A percentile compares a stretch with the other conserved stretches of the same genome.
These are phyloP conservation scores for Spicauda simplicius DNA, from an alignment of 2,888 invertebrate species.

Conservation along the genomic window DNA sequence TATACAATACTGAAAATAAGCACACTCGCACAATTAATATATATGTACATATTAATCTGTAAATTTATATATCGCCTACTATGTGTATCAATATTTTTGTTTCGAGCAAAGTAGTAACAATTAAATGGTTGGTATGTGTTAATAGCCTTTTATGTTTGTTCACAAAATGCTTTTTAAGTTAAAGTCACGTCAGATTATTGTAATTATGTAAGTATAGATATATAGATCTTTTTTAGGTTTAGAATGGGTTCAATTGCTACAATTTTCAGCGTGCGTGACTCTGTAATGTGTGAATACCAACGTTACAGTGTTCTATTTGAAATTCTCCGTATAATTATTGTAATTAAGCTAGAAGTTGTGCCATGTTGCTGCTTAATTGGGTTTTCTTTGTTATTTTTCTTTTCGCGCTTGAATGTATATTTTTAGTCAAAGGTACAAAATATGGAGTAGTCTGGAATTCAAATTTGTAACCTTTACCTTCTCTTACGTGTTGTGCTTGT, in stretches of 20 bases:
- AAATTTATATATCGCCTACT: background rate
- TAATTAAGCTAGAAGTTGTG: no score
- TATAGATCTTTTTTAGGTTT: background rate
- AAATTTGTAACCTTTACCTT: constrained; percentile 22
- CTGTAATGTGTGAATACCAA: background rate
- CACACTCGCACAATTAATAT: no score
- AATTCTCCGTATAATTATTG: no score
- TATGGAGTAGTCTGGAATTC: constrained; percentile 23
- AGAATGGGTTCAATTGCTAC: background rate
- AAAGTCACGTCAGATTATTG: background rate
- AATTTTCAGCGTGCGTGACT: background rate
- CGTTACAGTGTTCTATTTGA: no score
- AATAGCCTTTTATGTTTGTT: background rate
- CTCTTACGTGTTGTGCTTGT: constrained; percentile 1
- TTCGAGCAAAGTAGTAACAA: background rate
- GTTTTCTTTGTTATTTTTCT: background rate
- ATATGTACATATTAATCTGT: background rate
- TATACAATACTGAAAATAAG: background rate
- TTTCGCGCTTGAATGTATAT: background rate
- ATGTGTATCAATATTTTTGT: background rate
- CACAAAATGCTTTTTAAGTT: background rate
- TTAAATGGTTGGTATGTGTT: background rate
- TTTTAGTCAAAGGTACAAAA: constrained; percentile 3
- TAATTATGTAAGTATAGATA: background rate
- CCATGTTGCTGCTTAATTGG: background rate